Evolutionary conservation across 92 coral and sea anemone genomes (phyloP), one percentile per base, ranked within the genome.

Genomic region (Epizoanthus illoricatus): DNA sequence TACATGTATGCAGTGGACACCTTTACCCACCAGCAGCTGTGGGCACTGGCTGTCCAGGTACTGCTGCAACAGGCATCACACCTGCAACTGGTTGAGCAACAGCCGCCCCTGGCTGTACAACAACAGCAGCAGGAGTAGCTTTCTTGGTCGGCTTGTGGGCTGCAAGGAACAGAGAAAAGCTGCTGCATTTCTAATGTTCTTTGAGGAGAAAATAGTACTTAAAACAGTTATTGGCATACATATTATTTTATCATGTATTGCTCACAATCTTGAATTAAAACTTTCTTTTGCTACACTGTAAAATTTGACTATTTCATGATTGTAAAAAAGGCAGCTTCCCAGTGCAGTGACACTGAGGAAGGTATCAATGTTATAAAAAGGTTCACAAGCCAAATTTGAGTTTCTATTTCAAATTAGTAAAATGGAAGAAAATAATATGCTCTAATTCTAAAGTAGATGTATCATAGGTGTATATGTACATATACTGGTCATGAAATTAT

Each of bases 111-210:
- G 54, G 84, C 64, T 82, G 92, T 0, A 87, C 85, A 16, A 71
- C 89, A 9, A 87, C 63, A 0, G 90, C 85, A 10, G 71, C 89
- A 4, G 89, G 58, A 19, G 80, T 89, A 67, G 85, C 81, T 79
- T 92, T 92, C 85, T 92, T 92, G 36, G 91, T 84, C 19, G 93
- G 91, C 7, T 87, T 86, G 52, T 78, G 76, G 24, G 65, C 86
- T 74, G 73, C 43, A 12, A 69, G n/a, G 41, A 2, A 20, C 2
- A 36, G 62, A 5, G 42, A 75, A 39, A 63, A 24, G n/a, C 21
- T 19, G 33, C 21, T 63, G 21, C 21, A 19, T 63, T 63, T 63
- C 47, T 41, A 36, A 39, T 23, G n/a, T 47, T 13, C 19, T n/a
- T 39, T 16, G 47, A 42, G 43, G 58, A 41, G 11, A 4, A 41